Percentiles rank a stretch among this genome's conserved stretches.
Evolutionary conservation across 2,888 invertebrate genomes (phyloP).

Genomic region (Sclerodermus sp.): DNA sequence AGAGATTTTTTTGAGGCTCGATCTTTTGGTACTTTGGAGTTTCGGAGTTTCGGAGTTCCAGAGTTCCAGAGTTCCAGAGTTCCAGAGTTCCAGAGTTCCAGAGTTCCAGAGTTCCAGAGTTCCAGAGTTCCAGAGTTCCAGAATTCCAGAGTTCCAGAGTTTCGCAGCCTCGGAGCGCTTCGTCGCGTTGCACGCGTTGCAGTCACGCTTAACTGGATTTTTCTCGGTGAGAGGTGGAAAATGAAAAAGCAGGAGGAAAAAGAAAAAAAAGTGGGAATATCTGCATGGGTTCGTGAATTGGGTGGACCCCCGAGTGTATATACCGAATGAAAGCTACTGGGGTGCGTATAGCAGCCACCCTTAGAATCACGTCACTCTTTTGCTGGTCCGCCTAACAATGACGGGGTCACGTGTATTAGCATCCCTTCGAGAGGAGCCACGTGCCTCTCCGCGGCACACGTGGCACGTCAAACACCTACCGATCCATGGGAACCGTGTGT

Average conservation of each 20-base stretch:
- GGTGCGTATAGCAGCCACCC: conserved; percentile 7
- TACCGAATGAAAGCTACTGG: neutral
- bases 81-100: too few species aligned
- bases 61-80: too few species aligned
- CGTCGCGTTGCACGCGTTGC: too few species aligned
- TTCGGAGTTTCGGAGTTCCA: too few species aligned
- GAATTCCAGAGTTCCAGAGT: too few species aligned
- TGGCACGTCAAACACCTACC: conserved; percentile 22
- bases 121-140: too few species aligned
- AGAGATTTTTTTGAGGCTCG: too few species aligned
- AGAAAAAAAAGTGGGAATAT: neutral
- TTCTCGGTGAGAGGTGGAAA: neutral
- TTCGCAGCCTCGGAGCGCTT: too few species aligned
- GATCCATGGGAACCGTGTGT: conserved; percentile 19
- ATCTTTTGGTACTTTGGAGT: too few species aligned
- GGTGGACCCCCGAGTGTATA: neutral
- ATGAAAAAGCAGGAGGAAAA: neutral
- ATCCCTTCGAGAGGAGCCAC: conserved; percentile 25
- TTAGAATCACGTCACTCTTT: conserved; percentile 30
- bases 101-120: too few species aligned
- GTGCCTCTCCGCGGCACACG: conserved; percentile 23
- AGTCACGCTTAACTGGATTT: neutral
- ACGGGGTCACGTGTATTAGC: conserved; percentile 38
- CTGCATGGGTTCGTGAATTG: neutral
- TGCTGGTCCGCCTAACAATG: conserved; percentile 29